phyloP scores from a whole-genome alignment of 2,113 vertebrate genomes.

The Lepisosteus osseus region DNA sequence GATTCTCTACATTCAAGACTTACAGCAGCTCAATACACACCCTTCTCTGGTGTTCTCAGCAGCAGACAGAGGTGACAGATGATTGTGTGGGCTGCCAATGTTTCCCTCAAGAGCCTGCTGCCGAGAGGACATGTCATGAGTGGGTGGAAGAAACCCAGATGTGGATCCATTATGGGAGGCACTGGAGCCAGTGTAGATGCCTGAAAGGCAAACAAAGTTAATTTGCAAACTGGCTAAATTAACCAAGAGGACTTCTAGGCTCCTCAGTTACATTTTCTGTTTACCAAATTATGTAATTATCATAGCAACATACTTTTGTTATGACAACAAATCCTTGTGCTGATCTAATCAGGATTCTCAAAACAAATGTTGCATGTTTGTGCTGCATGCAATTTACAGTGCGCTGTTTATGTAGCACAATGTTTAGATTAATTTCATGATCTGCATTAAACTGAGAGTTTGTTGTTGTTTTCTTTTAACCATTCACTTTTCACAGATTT shows the following conservation, averaged over 20 bases:
- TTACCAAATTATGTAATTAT: constrained; percentile 56
- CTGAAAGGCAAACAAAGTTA: constrained; percentile 76
- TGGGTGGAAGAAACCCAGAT: constrained; percentile 66
- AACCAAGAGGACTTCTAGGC: constrained; percentile 35
- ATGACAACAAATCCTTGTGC: constrained; percentile 50
- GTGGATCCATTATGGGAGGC: constrained; percentile 69
- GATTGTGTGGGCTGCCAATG: constrained; percentile 74
- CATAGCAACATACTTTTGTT: constrained; percentile 57
- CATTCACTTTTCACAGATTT: neutral
- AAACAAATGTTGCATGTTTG: constrained; percentile 51
- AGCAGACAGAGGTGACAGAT: constrained; percentile 73
- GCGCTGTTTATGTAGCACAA: constrained; percentile 43
- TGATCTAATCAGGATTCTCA: constrained; percentile 49
- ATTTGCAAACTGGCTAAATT: constrained; percentile 50
- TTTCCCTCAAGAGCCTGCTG: constrained; percentile 74
- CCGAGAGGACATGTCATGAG: constrained; percentile 67
- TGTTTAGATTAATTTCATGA: neutral
- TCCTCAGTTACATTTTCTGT: constrained; percentile 27
- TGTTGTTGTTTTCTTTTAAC: neutral
- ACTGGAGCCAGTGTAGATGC: constrained; percentile 77
- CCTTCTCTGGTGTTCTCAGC: constrained; percentile 77
- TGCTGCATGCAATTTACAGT: constrained; percentile 55
- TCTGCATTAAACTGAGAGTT: neutral
- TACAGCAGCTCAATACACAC: constrained; percentile 60
- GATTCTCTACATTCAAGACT: too few relatives aligned